Base-by-base conservation (phyloP, 92 coral and sea anemone genomes). In the Epizoanthus stellaris region DNA sequence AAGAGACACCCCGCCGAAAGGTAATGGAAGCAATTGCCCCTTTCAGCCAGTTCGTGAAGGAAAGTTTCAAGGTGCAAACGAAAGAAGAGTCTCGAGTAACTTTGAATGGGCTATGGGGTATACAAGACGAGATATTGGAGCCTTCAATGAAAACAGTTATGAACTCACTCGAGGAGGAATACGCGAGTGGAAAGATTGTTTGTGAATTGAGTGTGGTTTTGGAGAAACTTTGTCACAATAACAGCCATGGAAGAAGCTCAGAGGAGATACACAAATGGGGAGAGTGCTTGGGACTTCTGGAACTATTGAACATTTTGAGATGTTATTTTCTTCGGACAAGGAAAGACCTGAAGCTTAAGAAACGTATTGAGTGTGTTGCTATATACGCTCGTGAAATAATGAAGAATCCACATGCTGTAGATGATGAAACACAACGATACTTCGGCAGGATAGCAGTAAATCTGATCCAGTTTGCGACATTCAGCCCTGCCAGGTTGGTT, bases 401-500 rank as follows among this genome's bases (percentile, higher is more conserved):
- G 17, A 66, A 30, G 70, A 66, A 66, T 39, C 70, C 70, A 9
- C 70, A 43, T 30, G 70, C 6, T 25, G 43, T 21, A 4, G 70
- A 66, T 3, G 70, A 66, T 17, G 70, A 66, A 25, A 66, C 70
- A 66, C 39, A 11, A 1, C 70, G 39, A 39, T 25, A 66, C 43
- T 66, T 66, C 39, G 70, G 39, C 34, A 25, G n/a, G 43, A 66
- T 66, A 66, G 39, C 70, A 39, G 34, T 66, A 15, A 25, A 34
- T 3, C 6, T 66, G 43, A 30, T 66, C 16, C 34, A 30, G 70
- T 66, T 66, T 66, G 70, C 70, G 4, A 13, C 19, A 34, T 66
- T 66, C 70, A 66, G 43, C 9, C 70, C 70, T 66, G 19, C 70
- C 70, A 66, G 30, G 70, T 9, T 66, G 43, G 70, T 66, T 30